These are phyloP conservation scores for Eumaeus atala DNA, from an alignment of 1,140 invertebrate species.

Conservation along the genomic window DNA sequence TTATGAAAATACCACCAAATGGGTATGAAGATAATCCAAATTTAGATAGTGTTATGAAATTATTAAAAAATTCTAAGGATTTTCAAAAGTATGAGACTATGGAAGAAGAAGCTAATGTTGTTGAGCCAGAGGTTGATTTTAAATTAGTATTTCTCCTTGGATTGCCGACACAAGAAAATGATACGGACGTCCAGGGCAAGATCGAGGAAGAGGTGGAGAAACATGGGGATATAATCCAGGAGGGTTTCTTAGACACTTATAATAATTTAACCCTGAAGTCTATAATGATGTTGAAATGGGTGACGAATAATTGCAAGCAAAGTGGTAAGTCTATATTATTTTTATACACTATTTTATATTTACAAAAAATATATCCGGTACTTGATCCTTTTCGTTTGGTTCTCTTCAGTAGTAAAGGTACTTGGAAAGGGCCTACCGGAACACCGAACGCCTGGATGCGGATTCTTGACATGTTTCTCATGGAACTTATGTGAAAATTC, in stretches of 20 bases:
- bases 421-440: no score
- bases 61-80: conserved; percentile 40
- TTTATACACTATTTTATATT: neutral
- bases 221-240: conserved; percentile 92
- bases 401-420: no score
- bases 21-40: conserved; percentile 52
- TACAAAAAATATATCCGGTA: no score
- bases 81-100: conserved; percentile 29
- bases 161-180: conserved; percentile 41
- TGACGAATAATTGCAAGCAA: conserved; percentile 77
- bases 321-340: conserved; percentile 48
- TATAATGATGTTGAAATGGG: conserved; percentile 89
- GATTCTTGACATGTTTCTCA: no score
- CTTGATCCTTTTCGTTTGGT: no score
- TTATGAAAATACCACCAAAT: conserved; percentile 66
- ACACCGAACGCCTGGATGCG: no score
- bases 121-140: conserved; percentile 34
- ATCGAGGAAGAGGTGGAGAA: conserved; percentile 76
- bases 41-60: conserved; percentile 39
- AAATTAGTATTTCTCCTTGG: conserved; percentile 59
- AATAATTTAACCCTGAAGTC: conserved; percentile 95
- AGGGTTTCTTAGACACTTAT: conserved; percentile 91
- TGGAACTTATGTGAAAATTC: no score
- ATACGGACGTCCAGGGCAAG: conserved; percentile 67
- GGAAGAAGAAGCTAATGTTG: conserved; percentile 17